phyloP scores from a whole-genome alignment of 2,888 invertebrate species.

The Ischnura elegans region DNA sequence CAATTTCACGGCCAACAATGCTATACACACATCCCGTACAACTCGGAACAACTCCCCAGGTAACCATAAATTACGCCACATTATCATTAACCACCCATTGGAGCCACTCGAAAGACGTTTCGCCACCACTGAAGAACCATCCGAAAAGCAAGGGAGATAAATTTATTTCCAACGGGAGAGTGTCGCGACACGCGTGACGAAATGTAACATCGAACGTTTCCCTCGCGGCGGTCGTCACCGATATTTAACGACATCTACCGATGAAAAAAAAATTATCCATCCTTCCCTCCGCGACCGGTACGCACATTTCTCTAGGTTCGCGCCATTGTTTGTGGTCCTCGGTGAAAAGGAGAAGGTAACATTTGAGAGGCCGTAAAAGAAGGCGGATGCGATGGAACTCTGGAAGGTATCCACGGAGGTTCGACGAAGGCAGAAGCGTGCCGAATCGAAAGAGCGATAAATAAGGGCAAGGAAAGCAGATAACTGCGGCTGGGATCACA shows the following conservation, averaged over 20 bases:
- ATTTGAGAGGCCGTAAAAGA: background rate
- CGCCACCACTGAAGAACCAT: background rate
- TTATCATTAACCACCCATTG: background rate
- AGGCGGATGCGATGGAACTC: background rate
- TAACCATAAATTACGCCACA: background rate
- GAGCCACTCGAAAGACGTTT: background rate
- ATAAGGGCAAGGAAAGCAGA: background rate
- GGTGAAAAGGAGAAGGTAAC: background rate
- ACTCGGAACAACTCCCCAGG: background rate
- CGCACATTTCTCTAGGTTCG: background rate
- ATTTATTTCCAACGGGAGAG: background rate
- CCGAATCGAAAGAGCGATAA: slow-evolving; percentile 4
- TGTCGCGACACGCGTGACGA: background rate
- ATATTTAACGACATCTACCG: background rate
- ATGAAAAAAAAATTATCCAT: no score
- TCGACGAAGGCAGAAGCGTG: background rate
- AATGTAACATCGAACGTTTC: background rate
- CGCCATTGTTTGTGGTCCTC: background rate
- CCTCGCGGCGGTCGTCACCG: background rate
- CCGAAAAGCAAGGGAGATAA: background rate
- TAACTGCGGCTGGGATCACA: background rate
- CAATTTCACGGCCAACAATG: slow-evolving; percentile 30
- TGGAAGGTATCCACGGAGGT: background rate
- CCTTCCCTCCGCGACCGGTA: background rate
- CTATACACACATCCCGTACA: background rate